A percentile compares a stretch with the other conserved stretches of the same genome.
Conservation (phyloP, 2,797 vertebrate species). For the Halcyon leucocephala region DNA sequence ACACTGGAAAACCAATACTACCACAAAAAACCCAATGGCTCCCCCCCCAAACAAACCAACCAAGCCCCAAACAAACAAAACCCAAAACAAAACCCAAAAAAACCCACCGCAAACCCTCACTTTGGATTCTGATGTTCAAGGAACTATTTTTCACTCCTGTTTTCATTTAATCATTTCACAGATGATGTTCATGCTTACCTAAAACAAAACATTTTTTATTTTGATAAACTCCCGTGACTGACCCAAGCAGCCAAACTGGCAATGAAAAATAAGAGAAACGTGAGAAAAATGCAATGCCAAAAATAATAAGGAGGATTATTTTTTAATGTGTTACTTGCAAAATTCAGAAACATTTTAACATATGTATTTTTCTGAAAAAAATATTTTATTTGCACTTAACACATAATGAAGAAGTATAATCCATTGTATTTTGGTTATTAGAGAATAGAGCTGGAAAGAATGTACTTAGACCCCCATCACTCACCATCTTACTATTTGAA, state of each 20-base stretch:
- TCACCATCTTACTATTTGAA: not conserved
- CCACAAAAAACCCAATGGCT: no score
- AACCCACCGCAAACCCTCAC: not conserved
- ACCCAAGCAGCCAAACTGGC: not conserved
- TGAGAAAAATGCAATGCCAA: conserved; percentile 1
- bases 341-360: conserved; percentile 3
- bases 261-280: not conserved
- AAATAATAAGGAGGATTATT: conserved; percentile 8
- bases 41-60: no score
- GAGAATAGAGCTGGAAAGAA: not conserved
- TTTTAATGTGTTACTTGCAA: not conserved
- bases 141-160: not conserved
- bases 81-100: no score
- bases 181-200: not conserved
- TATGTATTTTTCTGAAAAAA: not conserved
- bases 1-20: no score
- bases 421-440: not conserved
- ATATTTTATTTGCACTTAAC: not conserved
- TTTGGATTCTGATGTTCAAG: not conserved
- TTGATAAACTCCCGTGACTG: not conserved
- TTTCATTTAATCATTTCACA: conserved; percentile 18
- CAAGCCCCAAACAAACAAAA: no score
- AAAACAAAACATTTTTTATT: conserved; percentile 39
- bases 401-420: conserved; percentile 20
- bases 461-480: not conserved